These are phyloP conservation scores for Phengaris arion DNA, from an alignment of 2,888 invertebrate species.

Conservation along the genomic window DNA sequence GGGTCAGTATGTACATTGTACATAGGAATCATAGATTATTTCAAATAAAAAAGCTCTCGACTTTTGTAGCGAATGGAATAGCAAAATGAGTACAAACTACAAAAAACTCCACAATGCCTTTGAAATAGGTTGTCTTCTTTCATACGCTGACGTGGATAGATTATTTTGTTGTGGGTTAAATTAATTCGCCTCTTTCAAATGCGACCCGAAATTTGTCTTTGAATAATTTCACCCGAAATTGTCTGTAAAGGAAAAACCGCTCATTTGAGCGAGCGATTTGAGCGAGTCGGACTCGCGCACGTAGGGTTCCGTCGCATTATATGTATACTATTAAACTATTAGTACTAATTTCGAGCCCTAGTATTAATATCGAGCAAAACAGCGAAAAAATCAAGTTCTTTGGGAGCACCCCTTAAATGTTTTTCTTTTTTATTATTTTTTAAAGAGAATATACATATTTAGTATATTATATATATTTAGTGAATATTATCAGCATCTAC, in stretches of 20 bases:
- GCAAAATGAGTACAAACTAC: slow-evolving; percentile 34
- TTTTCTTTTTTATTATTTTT: too few species aligned
- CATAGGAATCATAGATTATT: slow-evolving; percentile 1
- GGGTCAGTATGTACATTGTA: background rate
- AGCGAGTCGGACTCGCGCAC: too few species aligned
- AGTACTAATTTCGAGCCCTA: too few species aligned
- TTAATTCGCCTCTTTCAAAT: slow-evolving; percentile 24
- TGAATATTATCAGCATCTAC: too few species aligned
- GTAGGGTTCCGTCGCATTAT: too few species aligned
- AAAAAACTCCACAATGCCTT: slow-evolving; percentile 36
- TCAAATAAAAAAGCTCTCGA: background rate
- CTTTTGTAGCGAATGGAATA: slow-evolving; percentile 33
- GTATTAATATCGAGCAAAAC: too few species aligned
- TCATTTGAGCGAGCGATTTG: too few species aligned
- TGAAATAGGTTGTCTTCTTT: slow-evolving; percentile 34
- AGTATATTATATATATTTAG: too few species aligned
- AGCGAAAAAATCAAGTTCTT: too few species aligned
- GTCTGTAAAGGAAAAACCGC: slow-evolving; percentile 3
- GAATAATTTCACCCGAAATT: background rate
- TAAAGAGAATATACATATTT: too few species aligned
- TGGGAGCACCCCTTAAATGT: too few species aligned
- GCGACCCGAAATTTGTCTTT: slow-evolving; percentile 9
- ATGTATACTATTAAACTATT: too few species aligned
- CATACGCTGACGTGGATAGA: slow-evolving; percentile 33
- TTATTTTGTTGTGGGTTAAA: slow-evolving; percentile 29